These are phyloP conservation scores for Euura saliciscinereae DNA, from an alignment of 1,140 invertebrate genomes.

Conservation along the genomic window DNA sequence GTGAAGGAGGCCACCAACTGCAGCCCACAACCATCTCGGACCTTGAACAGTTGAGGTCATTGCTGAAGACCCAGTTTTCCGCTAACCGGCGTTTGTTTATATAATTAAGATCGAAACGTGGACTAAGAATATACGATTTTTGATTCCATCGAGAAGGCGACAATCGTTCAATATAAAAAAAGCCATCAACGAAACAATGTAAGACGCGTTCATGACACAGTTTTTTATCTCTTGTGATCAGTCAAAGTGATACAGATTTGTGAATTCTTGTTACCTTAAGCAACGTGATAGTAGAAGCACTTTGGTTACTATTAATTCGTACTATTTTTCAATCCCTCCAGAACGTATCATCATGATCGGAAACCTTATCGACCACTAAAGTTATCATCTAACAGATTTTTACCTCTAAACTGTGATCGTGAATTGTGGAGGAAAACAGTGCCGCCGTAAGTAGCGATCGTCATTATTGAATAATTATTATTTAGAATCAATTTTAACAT, in stretches of 20 bases:
- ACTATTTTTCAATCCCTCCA: background rate
- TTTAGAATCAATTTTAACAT: too few relatives aligned
- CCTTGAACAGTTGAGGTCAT: slow-evolving; percentile 55
- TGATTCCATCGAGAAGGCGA: background rate
- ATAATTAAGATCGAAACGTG: background rate
- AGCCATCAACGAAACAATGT: background rate
- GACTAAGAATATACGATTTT: background rate
- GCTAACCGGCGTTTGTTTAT: background rate
- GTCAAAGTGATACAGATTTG: background rate
- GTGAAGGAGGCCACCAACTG: slow-evolving; percentile 59
- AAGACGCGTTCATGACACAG: background rate
- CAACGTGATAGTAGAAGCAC: background rate
- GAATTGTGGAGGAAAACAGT: background rate
- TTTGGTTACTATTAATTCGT: background rate
- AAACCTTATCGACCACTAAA: background rate
- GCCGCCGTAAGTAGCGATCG: background rate
- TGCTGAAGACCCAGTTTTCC: slow-evolving; percentile 16
- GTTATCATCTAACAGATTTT: background rate
- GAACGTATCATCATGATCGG: background rate
- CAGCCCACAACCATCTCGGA: slow-evolving; percentile 57
- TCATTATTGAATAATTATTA: background rate
- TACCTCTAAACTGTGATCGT: background rate
- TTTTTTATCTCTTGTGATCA: background rate
- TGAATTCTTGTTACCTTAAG: background rate
- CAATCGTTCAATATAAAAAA: background rate